Percentiles rank a stretch among this genome's conserved stretches.
Conservation (phyloP, 1,140 invertebrate genomes). For the Eupeodes corollae region DNA sequence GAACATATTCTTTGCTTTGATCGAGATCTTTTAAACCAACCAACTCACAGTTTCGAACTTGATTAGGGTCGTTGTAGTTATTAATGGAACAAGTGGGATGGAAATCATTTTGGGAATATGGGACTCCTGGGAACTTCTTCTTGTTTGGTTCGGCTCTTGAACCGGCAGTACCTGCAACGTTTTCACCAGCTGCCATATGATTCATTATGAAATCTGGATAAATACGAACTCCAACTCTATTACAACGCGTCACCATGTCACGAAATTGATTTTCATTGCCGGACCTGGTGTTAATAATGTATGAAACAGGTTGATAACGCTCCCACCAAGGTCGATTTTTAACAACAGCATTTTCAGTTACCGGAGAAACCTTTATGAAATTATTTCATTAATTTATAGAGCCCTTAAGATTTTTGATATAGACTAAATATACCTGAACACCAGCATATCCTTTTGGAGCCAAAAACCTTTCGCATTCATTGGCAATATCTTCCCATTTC, state of each 20-base stretch:
- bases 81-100: conserved; percentile 41
- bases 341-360: conserved; percentile 3
- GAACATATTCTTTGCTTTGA: conserved; percentile 49
- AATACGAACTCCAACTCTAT: conserved; percentile 55
- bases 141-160: conserved; percentile 40
- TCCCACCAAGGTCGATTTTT: conserved; percentile 58
- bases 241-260: conserved; percentile 58
- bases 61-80: conserved; percentile 44
- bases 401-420: too few relatives aligned
- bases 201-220: conserved; percentile 60
- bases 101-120: conserved; percentile 47
- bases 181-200: conserved; percentile 59
- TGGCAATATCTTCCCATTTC: conserved; percentile 72
- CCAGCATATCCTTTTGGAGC: conserved; percentile 61
- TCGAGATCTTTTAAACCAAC: conserved; percentile 59
- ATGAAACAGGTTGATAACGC: conserved; percentile 75
- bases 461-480: conserved; percentile 71
- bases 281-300: conserved; percentile 59
- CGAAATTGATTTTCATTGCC: conserved; percentile 54
- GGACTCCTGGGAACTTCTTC: conserved; percentile 47
- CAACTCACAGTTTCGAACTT: conserved; percentile 63
- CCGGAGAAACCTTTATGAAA: conserved; percentile 3
- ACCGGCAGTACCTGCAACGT: conserved; percentile 43
- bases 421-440: conserved; percentile 48
- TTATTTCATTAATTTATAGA: neutral